Evolutionary conservation across 2,797 vertebrate genomes (phyloP).

Genomic region (Chelmon rostratus): DNA sequence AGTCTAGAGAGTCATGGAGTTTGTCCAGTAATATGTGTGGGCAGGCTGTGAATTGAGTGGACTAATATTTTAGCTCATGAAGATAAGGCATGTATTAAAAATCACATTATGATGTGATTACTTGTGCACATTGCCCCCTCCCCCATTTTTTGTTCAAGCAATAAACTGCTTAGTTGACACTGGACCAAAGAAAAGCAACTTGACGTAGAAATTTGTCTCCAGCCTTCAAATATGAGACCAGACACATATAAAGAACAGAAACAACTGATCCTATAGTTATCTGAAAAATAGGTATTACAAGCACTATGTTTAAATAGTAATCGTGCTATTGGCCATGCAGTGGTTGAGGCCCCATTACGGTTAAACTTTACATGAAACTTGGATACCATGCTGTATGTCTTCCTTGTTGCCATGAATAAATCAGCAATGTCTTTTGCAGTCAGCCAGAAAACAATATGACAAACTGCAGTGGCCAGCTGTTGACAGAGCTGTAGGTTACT

Average conservation of each 20-base stretch:
- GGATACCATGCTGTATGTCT: neutral
- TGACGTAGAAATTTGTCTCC: too few species aligned
- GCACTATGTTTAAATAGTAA: neutral
- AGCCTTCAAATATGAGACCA: neutral
- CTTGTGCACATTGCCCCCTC: neutral
- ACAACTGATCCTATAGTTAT: neutral
- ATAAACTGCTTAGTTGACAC: neutral
- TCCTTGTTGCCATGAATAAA: neutral
- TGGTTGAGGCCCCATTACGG: neutral
- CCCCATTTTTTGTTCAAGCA: neutral
- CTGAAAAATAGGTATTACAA: neutral
- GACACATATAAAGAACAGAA: neutral
- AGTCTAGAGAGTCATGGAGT: conserved; percentile 21
- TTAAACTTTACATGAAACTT: neutral
- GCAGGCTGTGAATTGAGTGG: conserved; percentile 4
- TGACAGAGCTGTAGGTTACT: too few species aligned
- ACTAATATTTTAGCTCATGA: conserved; percentile 34
- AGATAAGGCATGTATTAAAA: conserved; percentile 18
- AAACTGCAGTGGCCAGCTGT: too few species aligned
- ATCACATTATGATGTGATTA: conserved; percentile 22
- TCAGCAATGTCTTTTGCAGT: too few species aligned
- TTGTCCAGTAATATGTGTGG: conserved; percentile 24
- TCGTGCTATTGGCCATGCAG: neutral
- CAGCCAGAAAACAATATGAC: neutral
- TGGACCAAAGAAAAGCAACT: neutral